These are phyloP conservation scores for Catharus ustulatus DNA, from an alignment of 2,797 vertebrate genomes.

Conservation along the genomic window DNA sequence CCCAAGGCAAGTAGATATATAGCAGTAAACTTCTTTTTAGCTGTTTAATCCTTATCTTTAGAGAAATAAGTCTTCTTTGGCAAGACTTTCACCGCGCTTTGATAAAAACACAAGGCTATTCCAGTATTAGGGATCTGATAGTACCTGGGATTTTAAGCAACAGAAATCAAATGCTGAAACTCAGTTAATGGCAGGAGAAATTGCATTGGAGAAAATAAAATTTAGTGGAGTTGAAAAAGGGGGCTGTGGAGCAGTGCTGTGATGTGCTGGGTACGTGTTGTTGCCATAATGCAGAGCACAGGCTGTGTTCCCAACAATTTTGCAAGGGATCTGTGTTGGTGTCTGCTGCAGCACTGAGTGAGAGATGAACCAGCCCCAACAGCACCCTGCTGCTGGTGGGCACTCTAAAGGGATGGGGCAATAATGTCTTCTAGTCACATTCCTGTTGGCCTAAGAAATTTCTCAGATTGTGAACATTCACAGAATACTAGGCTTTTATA, in stretches of 20 bases:
- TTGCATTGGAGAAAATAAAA: not conserved
- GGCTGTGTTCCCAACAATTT: not conserved
- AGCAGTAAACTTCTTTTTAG: not conserved
- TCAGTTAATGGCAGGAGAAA: not conserved
- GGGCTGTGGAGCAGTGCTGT: not conserved
- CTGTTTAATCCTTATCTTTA: not conserved
- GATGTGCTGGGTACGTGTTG: rapidly evolving
- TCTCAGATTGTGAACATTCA: not conserved
- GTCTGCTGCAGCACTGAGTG: not conserved
- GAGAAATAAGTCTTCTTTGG: constrained; percentile 1
- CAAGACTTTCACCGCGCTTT: not conserved
- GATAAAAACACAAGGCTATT: not conserved
- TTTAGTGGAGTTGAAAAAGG: not conserved
- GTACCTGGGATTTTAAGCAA: not conserved
- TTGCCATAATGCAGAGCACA: not conserved
- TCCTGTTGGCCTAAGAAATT: not conserved
- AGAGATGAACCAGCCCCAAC: not conserved
- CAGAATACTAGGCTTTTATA: not conserved
- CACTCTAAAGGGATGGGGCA: not conserved
- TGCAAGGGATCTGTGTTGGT: not conserved
- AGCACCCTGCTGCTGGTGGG: not conserved
- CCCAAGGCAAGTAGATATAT: not conserved
- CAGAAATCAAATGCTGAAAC: not conserved
- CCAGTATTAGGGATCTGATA: not conserved
- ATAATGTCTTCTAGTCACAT: not conserved